These are phyloP conservation scores for Piscicola geometra DNA, from an alignment of 2,888 invertebrate genomes.

Conservation along the genomic window DNA sequence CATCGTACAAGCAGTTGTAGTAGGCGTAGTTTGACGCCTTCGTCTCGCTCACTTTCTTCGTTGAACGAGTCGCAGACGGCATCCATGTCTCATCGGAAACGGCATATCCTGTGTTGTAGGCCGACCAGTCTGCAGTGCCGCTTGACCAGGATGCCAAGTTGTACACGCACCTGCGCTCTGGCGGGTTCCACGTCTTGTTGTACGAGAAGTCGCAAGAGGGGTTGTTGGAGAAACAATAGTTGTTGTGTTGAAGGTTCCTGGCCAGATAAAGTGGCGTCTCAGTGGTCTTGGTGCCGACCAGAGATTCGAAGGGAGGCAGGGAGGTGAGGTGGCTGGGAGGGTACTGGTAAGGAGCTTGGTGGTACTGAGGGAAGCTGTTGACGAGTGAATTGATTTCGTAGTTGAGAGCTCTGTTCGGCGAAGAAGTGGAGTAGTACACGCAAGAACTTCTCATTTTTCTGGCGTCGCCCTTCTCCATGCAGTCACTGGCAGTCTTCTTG, in stretches of 20 bases:
- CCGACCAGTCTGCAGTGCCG: not conserved
- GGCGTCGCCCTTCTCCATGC: not conserved
- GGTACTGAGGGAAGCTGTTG: not conserved
- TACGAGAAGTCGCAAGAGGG: not conserved
- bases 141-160: not conserved
- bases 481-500: not conserved
- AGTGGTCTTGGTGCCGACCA: constrained; percentile 14
- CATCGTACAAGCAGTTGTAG: not conserved
- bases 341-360: not conserved
- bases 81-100: not conserved
- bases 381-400: not conserved
- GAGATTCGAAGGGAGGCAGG: constrained; percentile 31
- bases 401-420: not conserved
- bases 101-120: not conserved
- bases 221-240: not conserved
- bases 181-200: not conserved
- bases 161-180: not conserved
- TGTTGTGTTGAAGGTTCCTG: not conserved
- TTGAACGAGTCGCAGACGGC: not conserved
- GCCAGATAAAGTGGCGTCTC: not conserved
- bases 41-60: not conserved
- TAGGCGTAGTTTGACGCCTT: not conserved
- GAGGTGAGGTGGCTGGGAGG: not conserved
- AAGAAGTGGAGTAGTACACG: not conserved
- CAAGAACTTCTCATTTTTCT: not conserved